A percentile compares a stretch with the other conserved stretches of the same genome.
Conservation (phyloP, 2,113 vertebrate species). For the Eretmochelys imbricata region DNA sequence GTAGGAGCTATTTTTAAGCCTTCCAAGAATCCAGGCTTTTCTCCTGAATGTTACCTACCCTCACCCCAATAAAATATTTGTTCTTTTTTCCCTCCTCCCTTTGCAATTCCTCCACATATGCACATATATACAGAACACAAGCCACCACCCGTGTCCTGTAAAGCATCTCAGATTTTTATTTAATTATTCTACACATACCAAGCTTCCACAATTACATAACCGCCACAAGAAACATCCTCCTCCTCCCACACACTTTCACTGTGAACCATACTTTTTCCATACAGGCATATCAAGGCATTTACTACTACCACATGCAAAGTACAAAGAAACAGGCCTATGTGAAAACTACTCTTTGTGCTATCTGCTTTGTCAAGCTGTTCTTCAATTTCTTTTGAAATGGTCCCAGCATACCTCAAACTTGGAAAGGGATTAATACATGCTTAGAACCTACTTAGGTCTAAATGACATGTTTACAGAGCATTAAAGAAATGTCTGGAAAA, state of each 20-base stretch:
- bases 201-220: background rate
- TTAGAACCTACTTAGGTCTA: conserved; percentile 19
- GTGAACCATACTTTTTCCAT: background rate
- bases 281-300: background rate
- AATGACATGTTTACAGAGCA: conserved; percentile 28
- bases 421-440: conserved; percentile 38
- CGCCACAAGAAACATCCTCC: background rate
- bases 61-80: background rate
- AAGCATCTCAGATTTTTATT: background rate
- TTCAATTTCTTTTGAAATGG: conserved; percentile 40
- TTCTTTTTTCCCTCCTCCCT: fast-evolving
- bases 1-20: background rate
- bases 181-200: background rate
- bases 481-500: background rate
- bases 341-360: background rate
- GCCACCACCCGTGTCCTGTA: background rate
- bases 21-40: background rate
- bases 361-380: conserved; percentile 16
- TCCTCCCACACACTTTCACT: background rate
- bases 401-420: background rate
- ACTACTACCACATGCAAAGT: background rate
- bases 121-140: fast-evolving
- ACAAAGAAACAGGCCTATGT: background rate
- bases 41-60: background rate
- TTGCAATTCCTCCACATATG: background rate